Base-by-base conservation (phyloP, 1,140 invertebrate species). In the Saccostrea glomerata region DNA sequence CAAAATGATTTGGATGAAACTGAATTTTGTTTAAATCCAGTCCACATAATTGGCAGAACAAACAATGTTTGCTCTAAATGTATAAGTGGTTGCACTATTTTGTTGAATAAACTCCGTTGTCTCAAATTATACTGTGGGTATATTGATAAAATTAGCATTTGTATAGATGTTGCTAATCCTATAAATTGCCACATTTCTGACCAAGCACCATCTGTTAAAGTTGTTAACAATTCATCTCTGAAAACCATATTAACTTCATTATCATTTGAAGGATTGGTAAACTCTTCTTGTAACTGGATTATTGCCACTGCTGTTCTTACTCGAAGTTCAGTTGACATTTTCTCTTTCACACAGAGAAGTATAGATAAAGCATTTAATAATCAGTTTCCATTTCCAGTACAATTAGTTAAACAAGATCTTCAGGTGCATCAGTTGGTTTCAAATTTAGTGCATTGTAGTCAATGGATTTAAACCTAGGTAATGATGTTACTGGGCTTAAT, bases 151-250 rank as follows among this genome's bases (percentile, higher is more conserved):
- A 84, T 84, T 84, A 54, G 47, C 54, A 84, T 84, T 84, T 84
- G 40, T 55, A 84, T 23, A 15, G 47, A 54, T 55, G 82, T 84
- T 15, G 82, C 82, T n/a, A 84, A 56, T n/a, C 47, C 82, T 30
- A 84, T 55, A 55, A 84, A 56, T 25, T 84, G 82, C 82, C 82
- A 84, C 82, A 84, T 84, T 84, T 54, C 82, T 23, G 82, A 84
- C 82, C 82, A 56, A 23, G 82, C 5, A 56, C 56, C 56, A 55
- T 54, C 25, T 23, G 82, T 84, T 84, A 84, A 84, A 30, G 82
- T 84, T 55, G 82, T 84, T 13, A 84, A 23, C 25, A 84, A 55
- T 58, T 84, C 82, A 84, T 84, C 47, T 54, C 56, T 54, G 56
- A 84, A 84, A n/a, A 84, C 47, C 12, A 55, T 23, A 56, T 56